Evolutionary conservation across 2,113 vertebrate genomes (phyloP).

Genomic region (Ictalurus punctatus): DNA sequence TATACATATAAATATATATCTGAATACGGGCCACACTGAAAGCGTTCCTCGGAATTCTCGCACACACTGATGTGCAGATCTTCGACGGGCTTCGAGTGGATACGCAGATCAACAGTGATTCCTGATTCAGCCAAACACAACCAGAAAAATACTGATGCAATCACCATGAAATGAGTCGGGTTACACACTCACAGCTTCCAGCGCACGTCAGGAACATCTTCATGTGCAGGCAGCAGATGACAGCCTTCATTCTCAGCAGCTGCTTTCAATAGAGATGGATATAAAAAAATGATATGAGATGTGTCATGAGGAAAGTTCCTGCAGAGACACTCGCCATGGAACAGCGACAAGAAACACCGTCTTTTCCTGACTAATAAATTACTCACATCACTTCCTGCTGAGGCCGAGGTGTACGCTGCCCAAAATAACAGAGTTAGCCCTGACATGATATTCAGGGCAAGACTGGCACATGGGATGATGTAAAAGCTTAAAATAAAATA

Average conservation of each 20-base stretch:
- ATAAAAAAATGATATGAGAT: neutral
- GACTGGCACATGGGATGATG: neutral
- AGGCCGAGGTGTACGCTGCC: neutral
- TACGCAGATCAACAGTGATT: neutral
- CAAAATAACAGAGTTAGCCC: neutral
- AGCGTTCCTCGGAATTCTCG: neutral
- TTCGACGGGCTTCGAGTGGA: neutral
- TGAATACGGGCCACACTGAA: neutral
- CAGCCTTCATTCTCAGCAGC: neutral
- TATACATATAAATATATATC: neutral
- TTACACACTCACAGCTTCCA: neutral
- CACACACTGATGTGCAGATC: neutral
- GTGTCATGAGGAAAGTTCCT: neutral
- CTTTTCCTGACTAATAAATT: neutral
- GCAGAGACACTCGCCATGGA: neutral
- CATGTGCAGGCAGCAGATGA: neutral
- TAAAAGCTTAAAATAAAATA: neutral
- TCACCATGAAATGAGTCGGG: neutral
- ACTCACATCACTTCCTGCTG: neutral
- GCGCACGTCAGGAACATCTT: neutral
- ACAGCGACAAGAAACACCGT: neutral
- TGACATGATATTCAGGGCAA: neutral
- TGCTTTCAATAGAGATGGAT: neutral
- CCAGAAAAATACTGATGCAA: slow-evolving; percentile 6
- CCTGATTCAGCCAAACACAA: slow-evolving; percentile 10